Evolutionary conservation across 2,888 invertebrate species (phyloP).

Genomic region (Leptinotarsa haldemani): DNA sequence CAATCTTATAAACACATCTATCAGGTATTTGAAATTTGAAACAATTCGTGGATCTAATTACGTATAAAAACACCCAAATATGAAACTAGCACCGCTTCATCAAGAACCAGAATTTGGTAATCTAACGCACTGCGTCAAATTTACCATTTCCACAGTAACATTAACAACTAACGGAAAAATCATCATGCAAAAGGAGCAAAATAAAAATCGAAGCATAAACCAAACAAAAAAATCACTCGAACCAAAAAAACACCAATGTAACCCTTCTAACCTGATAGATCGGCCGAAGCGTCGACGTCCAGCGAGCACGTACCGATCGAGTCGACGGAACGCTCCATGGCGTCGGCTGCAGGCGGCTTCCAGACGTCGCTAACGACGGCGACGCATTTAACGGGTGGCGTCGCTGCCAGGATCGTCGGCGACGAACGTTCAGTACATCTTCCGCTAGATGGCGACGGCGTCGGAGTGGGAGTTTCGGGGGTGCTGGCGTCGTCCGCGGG

Average conservation of each 20-base stretch:
- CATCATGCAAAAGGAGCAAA: neutral
- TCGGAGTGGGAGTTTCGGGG: neutral
- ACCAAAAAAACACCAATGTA: slow-evolving; percentile 34
- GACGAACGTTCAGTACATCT: slow-evolving; percentile 1
- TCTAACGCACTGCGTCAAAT: neutral
- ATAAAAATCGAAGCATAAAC: slow-evolving; percentile 5
- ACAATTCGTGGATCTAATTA: too few species aligned
- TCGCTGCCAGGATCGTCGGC: neutral
- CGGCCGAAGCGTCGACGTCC: slow-evolving; percentile 83
- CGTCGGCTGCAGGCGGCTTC: slow-evolving; percentile 60
- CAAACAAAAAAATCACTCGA: slow-evolving; percentile 26
- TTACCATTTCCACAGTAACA: neutral
- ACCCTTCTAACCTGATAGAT: slow-evolving; percentile 75
- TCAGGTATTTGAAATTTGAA: too few species aligned
- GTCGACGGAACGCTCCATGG: slow-evolving; percentile 82
- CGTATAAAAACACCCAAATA: too few species aligned
- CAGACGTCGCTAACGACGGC: slow-evolving; percentile 22
- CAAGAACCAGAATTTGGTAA: neutral
- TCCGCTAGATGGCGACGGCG: slow-evolving; percentile 3
- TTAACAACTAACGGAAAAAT: neutral
- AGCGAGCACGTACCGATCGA: slow-evolving; percentile 89
- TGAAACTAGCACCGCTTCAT: too few species aligned
- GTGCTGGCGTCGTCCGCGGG: neutral
- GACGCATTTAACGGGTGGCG: slow-evolving; percentile 27
- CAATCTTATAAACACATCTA: too few species aligned